phyloP scores from a whole-genome alignment of 2,888 invertebrate genomes.

The Latheticus oryzae region DNA sequence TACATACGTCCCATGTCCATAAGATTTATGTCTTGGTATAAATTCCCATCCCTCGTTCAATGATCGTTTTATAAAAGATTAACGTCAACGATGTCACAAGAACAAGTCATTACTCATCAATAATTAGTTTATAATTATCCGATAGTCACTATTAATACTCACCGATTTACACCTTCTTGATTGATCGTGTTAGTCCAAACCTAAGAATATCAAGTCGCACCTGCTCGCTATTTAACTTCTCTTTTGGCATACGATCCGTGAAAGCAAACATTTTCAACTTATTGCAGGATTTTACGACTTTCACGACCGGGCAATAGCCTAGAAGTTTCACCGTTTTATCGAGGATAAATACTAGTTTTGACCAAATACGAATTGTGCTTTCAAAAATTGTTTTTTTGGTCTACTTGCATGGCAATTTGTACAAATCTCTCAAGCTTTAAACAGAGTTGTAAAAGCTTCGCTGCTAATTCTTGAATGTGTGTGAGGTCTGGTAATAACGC shows the following conservation, averaged over 20 bases:
- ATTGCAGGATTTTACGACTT: conserved; percentile 19
- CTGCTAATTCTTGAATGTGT: conserved; percentile 47
- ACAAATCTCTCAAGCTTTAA: conserved; percentile 6
- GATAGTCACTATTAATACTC: conserved; percentile 6
- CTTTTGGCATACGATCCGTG: conserved; percentile 24
- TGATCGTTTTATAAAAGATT: conserved; percentile 44
- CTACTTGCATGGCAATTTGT: conserved; percentile 14
- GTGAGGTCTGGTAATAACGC: conserved; percentile 55
- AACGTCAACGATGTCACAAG: conserved; percentile 47
- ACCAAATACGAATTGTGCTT: neutral
- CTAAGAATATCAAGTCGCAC: conserved; percentile 19
- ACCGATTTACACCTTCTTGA: conserved; percentile 7
- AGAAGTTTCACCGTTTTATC: neutral
- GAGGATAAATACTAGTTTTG: too few species aligned
- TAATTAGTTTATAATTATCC: conserved; percentile 51
- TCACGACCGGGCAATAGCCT: conserved; percentile 9
- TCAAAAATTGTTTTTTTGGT: neutral
- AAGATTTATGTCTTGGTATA: conserved; percentile 38
- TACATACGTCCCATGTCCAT: conserved; percentile 33
- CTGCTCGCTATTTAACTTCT: conserved; percentile 32
- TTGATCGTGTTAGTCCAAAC: conserved; percentile 2
- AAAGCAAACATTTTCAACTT: conserved; percentile 20
- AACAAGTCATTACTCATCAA: conserved; percentile 51
- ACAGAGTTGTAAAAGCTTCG: conserved; percentile 30
- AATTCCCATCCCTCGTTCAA: conserved; percentile 14